A percentile compares a stretch with the other conserved stretches of the same genome.
Evolutionary conservation across 1,140 invertebrate genomes (phyloP).

Genomic region (Drosophila novamexicana): DNA sequence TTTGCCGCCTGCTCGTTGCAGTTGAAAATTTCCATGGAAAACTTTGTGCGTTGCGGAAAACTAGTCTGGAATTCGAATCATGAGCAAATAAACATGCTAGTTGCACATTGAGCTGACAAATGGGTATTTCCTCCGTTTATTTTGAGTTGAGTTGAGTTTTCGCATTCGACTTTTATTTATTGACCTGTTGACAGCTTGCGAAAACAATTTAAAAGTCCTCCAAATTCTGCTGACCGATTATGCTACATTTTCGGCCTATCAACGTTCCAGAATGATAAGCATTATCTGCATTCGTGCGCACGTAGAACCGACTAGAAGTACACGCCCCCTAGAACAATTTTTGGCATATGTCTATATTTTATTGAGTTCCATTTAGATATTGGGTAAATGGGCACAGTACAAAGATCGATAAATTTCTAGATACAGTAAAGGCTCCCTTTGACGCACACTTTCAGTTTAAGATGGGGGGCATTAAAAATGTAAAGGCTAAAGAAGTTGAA

Average conservation of each 20-base stretch:
- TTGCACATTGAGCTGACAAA: neutral
- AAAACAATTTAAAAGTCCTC: constrained; percentile 8
- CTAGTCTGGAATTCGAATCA: neutral
- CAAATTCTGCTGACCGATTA: constrained; percentile 33
- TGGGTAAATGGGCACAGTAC: too few species aligned
- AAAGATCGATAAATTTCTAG: neutral
- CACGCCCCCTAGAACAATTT: constrained; percentile 19
- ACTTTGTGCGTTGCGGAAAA: neutral
- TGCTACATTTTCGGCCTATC: constrained; percentile 26
- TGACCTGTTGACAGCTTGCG: constrained; percentile 27
- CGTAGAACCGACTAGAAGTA: neutral
- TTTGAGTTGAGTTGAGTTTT: neutral
- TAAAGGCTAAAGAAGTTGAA: neutral
- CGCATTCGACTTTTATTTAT: constrained; percentile 26
- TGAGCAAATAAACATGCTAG: constrained; percentile 4
- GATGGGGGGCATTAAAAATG: too few species aligned
- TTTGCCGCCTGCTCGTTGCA: constrained; percentile 10
- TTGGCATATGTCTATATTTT: neutral
- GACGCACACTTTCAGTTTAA: neutral
- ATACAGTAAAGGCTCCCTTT: neutral
- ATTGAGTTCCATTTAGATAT: neutral
- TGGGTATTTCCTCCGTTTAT: neutral
- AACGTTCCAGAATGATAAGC: constrained; percentile 8
- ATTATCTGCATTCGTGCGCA: constrained; percentile 6
- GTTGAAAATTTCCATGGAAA: constrained; percentile 10